Evolutionary conservation across 2,888 invertebrate species (phyloP).

Genomic region (Thereva nobilitata): DNA sequence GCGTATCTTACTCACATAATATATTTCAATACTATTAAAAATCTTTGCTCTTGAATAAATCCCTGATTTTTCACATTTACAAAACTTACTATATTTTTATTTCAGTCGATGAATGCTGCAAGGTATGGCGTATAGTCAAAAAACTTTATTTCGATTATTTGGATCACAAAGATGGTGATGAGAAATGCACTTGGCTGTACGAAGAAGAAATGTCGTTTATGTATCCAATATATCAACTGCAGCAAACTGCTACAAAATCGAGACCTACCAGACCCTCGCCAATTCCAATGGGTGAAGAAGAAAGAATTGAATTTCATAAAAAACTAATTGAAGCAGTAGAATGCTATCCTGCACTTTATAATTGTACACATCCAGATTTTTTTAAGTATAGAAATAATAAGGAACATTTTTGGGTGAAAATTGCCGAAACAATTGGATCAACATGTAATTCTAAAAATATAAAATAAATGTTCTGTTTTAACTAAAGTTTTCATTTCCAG

Average conservation of each 20-base stretch:
- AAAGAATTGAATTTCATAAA: too few species aligned
- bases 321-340: neutral
- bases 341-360: neutral
- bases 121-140: neutral
- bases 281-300: too few species aligned
- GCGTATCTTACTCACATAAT: too few species aligned
- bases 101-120: neutral
- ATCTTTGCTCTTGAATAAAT: too few species aligned
- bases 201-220: constrained; percentile 11
- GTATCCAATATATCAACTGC: constrained; percentile 2
- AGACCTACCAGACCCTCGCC: neutral
- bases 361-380: too few species aligned
- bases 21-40: too few species aligned
- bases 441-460: too few species aligned
- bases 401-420: neutral
- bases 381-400: too few species aligned
- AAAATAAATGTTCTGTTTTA: too few species aligned
- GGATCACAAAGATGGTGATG: neutral
- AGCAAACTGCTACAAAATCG: neutral
- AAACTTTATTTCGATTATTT: constrained; percentile 7
- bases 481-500: neutral
- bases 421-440: neutral
- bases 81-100: too few species aligned
- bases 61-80: too few species aligned
- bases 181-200: neutral